phyloP scores from a whole-genome alignment of 2,113 vertebrate genomes.

The Mus musculus region GRCm39 chr8:109026001-109026500 shows the following conservation, averaged over 20 bases:
- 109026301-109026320: background rate
- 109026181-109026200: background rate
- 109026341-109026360: background rate
- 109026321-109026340: background rate
- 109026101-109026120: background rate
- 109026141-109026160: background rate
- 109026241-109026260: background rate
- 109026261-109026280: background rate
- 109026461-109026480: background rate
- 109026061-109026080: rapidly evolving
- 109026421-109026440: no score
- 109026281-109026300: no score
- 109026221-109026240: background rate
- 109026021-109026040: rapidly evolving
- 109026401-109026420: no score
- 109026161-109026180: background rate
- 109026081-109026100: background rate
- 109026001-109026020: background rate
- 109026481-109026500: background rate
- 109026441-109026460: background rate
- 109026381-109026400: no score
- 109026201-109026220: background rate
- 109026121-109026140: background rate
- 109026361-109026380: no score
- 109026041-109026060: background rate